Conservation (phyloP, 1,140 invertebrate genomes). For the Liolophura sinensis region DNA sequence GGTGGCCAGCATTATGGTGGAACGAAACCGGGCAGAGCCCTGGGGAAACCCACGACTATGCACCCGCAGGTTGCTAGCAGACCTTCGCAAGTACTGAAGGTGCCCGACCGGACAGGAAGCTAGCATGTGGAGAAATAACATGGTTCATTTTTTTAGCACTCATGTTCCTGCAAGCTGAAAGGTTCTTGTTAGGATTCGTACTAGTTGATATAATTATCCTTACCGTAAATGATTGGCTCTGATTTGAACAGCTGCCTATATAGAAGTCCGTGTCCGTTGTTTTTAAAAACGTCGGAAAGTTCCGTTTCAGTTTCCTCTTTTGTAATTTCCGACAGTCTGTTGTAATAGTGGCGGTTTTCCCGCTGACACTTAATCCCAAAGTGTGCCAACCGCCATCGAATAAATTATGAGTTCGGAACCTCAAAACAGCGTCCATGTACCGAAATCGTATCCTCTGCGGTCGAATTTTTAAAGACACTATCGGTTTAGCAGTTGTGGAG, state of each 20-base stretch:
- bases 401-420: slow-evolving; percentile 33
- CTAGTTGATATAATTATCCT: slow-evolving; percentile 2
- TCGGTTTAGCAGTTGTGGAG: slow-evolving; percentile 8
- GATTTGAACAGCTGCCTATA: slow-evolving; percentile 34
- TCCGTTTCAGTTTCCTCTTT: slow-evolving; percentile 22
- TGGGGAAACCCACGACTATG: too few relatives aligned
- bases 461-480: slow-evolving; percentile 34
- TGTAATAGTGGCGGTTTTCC: slow-evolving; percentile 35
- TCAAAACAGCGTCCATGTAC: slow-evolving; percentile 36
- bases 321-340: slow-evolving; percentile 37
- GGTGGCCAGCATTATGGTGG: too few relatives aligned
- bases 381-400: slow-evolving; percentile 46
- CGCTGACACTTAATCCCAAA: slow-evolving; percentile 43
- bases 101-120: background rate
- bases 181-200: background rate
- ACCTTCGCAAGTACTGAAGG: background rate
- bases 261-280: slow-evolving; percentile 30
- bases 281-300: slow-evolving; percentile 40
- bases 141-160: too few relatives aligned
- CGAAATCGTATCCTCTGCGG: slow-evolving; percentile 36
- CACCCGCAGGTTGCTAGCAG: background rate
- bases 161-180: background rate
- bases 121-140: slow-evolving; percentile 3
- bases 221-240: slow-evolving; percentile 34
- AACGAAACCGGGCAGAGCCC: too few relatives aligned